Evolutionary conservation across 2,113 vertebrate species (phyloP).

Genomic region (Mungos mungo): DNA sequence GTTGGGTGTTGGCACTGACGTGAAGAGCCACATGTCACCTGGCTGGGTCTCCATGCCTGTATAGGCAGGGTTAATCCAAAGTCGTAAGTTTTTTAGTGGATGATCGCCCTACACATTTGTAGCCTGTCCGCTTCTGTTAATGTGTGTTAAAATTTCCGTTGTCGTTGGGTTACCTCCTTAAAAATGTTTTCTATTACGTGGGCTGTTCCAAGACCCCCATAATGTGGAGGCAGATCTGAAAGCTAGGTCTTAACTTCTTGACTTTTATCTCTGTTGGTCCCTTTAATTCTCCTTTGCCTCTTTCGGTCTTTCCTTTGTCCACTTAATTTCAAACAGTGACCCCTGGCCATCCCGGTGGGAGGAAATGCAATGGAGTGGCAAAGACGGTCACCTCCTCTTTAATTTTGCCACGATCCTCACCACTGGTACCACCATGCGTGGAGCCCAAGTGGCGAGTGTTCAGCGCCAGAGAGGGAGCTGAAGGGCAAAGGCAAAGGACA

Average conservation of each 20-base stretch:
- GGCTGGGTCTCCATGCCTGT: background rate
- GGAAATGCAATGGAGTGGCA: background rate
- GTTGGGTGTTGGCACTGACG: background rate
- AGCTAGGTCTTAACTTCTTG: background rate
- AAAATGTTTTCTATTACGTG: background rate
- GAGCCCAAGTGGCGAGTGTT: background rate
- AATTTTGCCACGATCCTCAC: background rate
- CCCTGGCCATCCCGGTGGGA: background rate
- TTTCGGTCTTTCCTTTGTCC: background rate
- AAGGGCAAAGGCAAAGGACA: background rate
- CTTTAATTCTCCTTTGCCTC: background rate
- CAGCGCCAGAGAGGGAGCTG: background rate
- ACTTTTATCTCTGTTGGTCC: background rate
- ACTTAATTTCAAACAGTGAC: background rate
- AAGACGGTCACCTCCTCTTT: background rate
- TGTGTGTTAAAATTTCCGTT: background rate
- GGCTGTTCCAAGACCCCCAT: background rate
- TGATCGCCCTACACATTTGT: background rate
- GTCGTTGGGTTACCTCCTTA: background rate
- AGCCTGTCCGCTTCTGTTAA: background rate
- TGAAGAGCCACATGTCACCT: fast-evolving
- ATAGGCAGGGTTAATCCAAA: background rate
- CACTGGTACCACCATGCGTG: background rate
- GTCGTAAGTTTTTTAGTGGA: background rate
- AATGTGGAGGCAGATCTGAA: background rate